Conservation (phyloP, 2,113 vertebrate genomes). For the Tauraco erythrolophus region DNA sequence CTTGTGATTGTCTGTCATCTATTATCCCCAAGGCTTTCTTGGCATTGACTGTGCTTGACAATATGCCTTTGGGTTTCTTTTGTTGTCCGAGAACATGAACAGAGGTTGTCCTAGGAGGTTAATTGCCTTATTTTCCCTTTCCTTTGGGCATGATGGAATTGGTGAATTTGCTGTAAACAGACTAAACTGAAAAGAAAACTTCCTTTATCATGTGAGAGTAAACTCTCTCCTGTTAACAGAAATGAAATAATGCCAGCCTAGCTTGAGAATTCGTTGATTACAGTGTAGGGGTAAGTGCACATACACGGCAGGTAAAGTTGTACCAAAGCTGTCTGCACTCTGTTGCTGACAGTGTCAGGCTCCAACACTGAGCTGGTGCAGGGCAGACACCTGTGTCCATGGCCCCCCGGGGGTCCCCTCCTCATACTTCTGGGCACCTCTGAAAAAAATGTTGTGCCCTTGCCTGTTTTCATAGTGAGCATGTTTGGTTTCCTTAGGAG, state of each 20-base stretch:
- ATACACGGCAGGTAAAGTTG: not conserved
- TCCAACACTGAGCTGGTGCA: not conserved
- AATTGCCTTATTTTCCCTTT: slow-evolving; percentile 13
- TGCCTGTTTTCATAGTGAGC: not conserved
- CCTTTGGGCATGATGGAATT: not conserved
- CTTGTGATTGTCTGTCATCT: slow-evolving; percentile 34
- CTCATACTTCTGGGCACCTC: not conserved
- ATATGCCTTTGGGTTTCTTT: not conserved
- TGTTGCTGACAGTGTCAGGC: not conserved
- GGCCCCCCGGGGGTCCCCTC: not conserved
- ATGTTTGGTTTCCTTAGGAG: not conserved
- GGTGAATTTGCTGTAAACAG: not conserved
- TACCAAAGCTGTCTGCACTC: not conserved
- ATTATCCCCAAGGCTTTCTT: slow-evolving; percentile 27
- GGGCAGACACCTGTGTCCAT: not conserved
- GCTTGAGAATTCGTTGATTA: not conserved
- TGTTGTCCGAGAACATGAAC: not conserved
- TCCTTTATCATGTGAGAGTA: not conserved
- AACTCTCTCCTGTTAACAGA: not conserved
- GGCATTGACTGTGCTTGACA: not conserved
- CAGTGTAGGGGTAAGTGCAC: not conserved
- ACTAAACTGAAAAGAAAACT: not conserved
- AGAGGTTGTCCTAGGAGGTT: not conserved
- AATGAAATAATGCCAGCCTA: not conserved
- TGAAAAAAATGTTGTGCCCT: not conserved